A percentile compares a stretch with the other conserved stretches of the same genome.
Conservation (phyloP, 2,797 vertebrate species). For the Spinibarbus caldwelli region DNA sequence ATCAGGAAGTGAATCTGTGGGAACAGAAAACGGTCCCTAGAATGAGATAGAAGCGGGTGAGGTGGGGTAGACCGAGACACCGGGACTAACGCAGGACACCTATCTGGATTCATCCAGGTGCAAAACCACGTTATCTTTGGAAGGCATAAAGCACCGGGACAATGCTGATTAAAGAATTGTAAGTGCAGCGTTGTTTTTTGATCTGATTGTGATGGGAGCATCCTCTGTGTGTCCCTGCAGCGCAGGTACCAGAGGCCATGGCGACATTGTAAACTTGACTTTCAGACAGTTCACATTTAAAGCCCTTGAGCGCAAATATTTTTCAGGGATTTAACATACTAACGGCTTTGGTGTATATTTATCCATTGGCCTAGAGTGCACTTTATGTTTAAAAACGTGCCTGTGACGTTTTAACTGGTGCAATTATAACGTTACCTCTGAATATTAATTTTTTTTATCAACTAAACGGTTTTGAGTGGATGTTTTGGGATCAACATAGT, state of each 20-base stretch:
- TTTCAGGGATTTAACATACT: neutral
- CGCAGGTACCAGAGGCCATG: constrained; percentile 54
- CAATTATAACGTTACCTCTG: neutral
- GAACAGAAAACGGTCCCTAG: constrained; percentile 74
- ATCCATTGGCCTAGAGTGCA: neutral
- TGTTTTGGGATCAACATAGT: constrained; percentile 40
- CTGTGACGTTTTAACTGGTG: neutral
- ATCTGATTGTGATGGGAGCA: constrained; percentile 23
- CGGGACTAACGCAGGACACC: constrained; percentile 57
- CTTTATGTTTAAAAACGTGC: neutral
- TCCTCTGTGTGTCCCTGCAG: constrained; percentile 25
- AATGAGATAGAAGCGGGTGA: constrained; percentile 78
- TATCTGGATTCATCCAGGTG: constrained; percentile 66
- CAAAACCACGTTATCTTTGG: constrained; percentile 58
- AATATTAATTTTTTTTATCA: neutral
- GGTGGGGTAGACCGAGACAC: constrained; percentile 63
- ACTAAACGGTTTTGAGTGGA: neutral
- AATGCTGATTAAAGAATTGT: constrained; percentile 87
- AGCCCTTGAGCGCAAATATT: neutral
- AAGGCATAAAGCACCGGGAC: constrained; percentile 61
- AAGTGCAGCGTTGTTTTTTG: constrained; percentile 65
- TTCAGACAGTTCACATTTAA: constrained; percentile 35
- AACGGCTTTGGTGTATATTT: neutral
- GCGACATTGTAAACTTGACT: constrained; percentile 61
- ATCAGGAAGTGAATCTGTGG: constrained; percentile 75